These are phyloP conservation scores for Romanogobio albipinnatus DNA, from an alignment of 2,113 vertebrate species.

Conservation along the genomic window DNA sequence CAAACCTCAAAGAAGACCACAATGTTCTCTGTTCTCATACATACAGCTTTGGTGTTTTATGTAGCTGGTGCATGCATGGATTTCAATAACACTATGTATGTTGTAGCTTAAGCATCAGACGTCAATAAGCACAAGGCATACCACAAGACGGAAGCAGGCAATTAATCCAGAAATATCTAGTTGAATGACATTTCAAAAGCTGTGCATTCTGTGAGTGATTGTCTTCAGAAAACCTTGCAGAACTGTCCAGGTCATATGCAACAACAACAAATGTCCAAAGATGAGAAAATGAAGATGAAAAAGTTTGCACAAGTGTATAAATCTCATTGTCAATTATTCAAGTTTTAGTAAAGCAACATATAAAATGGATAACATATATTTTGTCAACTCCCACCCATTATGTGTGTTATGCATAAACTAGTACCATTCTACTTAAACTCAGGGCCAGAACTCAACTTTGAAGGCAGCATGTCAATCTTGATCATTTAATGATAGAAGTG, in stretches of 20 bases:
- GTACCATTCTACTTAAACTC: not conserved
- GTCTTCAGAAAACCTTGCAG: not conserved
- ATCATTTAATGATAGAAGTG: not conserved
- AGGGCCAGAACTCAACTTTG: not conserved
- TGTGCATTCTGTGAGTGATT: not conserved
- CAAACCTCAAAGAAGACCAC: conserved; percentile 1
- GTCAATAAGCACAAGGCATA: not conserved
- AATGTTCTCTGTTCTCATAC: not conserved
- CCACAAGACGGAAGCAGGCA: conserved; percentile 4
- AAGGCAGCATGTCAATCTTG: not conserved
- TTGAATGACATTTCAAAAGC: not conserved
- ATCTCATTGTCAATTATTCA: not conserved
- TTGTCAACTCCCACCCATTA: not conserved
- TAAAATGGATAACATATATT: not conserved
- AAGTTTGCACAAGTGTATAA: not conserved
- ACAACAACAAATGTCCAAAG: not conserved
- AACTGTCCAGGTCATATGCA: not conserved
- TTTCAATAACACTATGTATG: not conserved
- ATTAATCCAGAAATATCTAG: not conserved
- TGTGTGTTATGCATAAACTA: not conserved
- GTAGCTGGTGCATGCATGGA: not conserved
- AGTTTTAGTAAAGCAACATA: not conserved
- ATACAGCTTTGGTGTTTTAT: not conserved
- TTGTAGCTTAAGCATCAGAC: not conserved
- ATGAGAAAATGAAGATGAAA: too few relatives aligned